Evolutionary conservation across 1,140 invertebrate species (phyloP), one percentile per base, ranked within the genome.

Genomic region (Fopius arisanus): DNA sequence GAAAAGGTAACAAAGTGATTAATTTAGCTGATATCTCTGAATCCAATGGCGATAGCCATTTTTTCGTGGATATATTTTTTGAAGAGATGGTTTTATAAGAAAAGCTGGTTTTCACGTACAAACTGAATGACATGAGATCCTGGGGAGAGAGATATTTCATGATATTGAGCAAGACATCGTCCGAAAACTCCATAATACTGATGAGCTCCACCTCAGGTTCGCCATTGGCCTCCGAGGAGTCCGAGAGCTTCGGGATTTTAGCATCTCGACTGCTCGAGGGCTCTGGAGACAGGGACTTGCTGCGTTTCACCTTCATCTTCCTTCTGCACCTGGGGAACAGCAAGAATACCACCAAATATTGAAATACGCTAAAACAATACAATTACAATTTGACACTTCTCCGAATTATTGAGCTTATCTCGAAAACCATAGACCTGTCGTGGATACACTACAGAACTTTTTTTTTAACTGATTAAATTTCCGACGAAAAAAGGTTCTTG

Each of bases 111-210:
- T 62, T 63, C 67, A 83, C 85, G 88, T 78, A 90, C 89, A 86
- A 84, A 74, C 86, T 87, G 66, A 90, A 37, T 48, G 87, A 80
- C 80, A 89, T 76, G 5, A 90, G 83, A 78, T 90, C 88, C 67
- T 85, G 82, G 1, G 88, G 85, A 76, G 84, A 78, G 37, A 90
- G 77, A 81, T 86, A 84, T 73, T 89, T 88, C 62, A 90, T 85
- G 75, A 90, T 90, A 76, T 90, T 86, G 70, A 89, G 81, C 14
- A 90, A 79, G 37, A 90, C 79, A 80, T 90, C 90, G 77, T 90
- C 88, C 6, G 89, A 89, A 63, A 90, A 85, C 67, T 82, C 77
- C 10, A 87, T 73, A 16, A 88, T 74, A 37, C 23, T 59, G 43
- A 65, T 73, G 51, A 41, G 51, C 6, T 7, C 9, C 31, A 41